Evolutionary conservation across 2,888 invertebrate species (phyloP).

Genomic region (Eurytoma adleriae): DNA sequence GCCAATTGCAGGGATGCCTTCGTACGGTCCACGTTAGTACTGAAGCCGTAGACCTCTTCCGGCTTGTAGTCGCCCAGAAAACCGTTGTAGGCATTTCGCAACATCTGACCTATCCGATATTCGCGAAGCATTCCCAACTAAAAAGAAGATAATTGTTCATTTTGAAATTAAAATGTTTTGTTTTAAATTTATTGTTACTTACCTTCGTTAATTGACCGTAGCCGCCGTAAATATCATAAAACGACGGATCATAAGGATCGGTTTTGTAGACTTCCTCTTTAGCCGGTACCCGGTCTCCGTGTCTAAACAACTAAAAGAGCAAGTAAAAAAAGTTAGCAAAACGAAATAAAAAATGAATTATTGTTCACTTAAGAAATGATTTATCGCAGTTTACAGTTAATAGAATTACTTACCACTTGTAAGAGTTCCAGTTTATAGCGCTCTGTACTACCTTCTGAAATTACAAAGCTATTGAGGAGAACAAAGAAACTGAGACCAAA

Average conservation of each 20-base stretch:
- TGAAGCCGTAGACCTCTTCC: constrained; percentile 73
- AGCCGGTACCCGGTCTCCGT: constrained; percentile 29
- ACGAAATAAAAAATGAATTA: not conserved
- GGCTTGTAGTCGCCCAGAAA: constrained; percentile 76
- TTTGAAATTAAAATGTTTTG: constrained; percentile 52
- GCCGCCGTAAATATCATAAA: not conserved
- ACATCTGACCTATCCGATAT: constrained; percentile 76
- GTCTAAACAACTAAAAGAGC: constrained; percentile 21
- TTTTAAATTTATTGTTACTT: constrained; percentile 69
- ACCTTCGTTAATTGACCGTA: constrained; percentile 82
- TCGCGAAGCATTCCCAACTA: constrained; percentile 76
- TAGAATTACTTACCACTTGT: constrained; percentile 8
- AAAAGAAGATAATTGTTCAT: too few species aligned
- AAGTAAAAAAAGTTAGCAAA: not conserved
- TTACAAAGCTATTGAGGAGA: too few species aligned
- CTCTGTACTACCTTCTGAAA: not conserved
- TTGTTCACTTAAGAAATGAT: too few species aligned
- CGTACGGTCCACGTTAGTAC: constrained; percentile 84
- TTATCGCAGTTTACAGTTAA: too few species aligned
- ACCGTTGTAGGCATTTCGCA: constrained; percentile 76
- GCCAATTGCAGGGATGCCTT: constrained; percentile 84
- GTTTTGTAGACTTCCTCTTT: constrained; percentile 16
- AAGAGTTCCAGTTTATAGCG: constrained; percentile 10
- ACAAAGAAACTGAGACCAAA: too few species aligned
- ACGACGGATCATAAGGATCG: constrained; percentile 16